Evolutionary conservation across 2,888 invertebrate species (phyloP).

Genomic region (Lasioglossum zephyrum): DNA sequence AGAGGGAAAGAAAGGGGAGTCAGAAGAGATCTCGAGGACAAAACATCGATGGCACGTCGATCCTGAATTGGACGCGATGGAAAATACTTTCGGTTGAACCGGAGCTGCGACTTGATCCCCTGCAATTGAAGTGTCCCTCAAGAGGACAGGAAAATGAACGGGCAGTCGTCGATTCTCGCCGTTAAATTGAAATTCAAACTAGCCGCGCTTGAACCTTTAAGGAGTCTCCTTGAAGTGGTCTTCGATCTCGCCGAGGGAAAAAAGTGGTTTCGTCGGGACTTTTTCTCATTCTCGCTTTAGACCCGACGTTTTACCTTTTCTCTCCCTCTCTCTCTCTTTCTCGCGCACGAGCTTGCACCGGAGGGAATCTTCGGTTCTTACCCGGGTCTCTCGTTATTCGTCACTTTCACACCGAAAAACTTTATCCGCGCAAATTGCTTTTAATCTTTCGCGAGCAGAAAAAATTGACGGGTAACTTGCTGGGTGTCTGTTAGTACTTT

Average conservation of each 20-base stretch:
- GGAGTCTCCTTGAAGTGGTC: slow-evolving; percentile 26
- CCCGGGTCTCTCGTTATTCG: neutral
- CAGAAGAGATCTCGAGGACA: neutral
- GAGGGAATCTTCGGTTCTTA: neutral
- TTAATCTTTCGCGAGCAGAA: neutral
- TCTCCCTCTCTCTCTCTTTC: neutral
- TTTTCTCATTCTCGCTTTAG: neutral
- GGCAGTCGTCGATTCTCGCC: slow-evolving; percentile 38
- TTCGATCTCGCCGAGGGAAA: slow-evolving; percentile 29
- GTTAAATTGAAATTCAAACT: slow-evolving; percentile 58
- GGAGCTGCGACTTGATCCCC: slow-evolving; percentile 40
- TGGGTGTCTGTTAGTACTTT: neutral
- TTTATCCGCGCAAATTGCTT: neutral
- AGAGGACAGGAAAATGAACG: slow-evolving; percentile 39
- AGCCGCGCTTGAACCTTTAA: slow-evolving; percentile 43
- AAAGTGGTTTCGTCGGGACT: slow-evolving; percentile 4
- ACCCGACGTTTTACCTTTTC: neutral
- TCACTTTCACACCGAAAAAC: neutral
- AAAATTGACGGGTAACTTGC: neutral
- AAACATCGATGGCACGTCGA: slow-evolving; percentile 41
- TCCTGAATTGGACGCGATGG: slow-evolving; percentile 60
- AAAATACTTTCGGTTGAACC: slow-evolving; percentile 51
- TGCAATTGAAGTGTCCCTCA: slow-evolving; percentile 45
- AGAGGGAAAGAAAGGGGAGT: neutral
- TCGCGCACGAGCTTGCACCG: too few species aligned